Base-by-base conservation (phyloP, 64 coral and sea anemone genomes). In the Pocillopora damicornis region DNA sequence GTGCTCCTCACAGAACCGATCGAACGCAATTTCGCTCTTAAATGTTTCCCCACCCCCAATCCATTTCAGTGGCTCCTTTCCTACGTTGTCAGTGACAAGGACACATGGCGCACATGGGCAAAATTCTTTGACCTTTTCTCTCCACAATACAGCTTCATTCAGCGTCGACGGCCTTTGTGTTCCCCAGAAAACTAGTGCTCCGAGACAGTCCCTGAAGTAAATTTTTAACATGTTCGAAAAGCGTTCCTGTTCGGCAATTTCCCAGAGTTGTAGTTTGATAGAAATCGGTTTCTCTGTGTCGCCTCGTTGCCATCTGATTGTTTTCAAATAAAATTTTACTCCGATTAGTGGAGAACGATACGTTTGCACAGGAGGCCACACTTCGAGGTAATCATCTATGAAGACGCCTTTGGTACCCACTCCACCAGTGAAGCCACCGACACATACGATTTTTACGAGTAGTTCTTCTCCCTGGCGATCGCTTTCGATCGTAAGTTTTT, bases 141-240 rank as follows among this genome's bases (percentile, higher is more conserved):
- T 92, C 91, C 91, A 88, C 14, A 75, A 61, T 12, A 76, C 3
- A 15, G 91, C 78, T 23, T 87, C 91, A 17, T 92, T 71, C 16
- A 92, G 36, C 71, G 91, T 82, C 66, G 81, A 65, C 0, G 71
- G 91, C 16, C 87, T 73, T 63, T 76, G 79, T 18, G 91, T 69
- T 1, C 91, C 91, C 91, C 91, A 92, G 65, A 92, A 92, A 76
- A 92, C 75, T 45, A 88, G 63, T 11, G 86, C 91, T 1, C 91
- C 91, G 1, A 76, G 59, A 59, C 71, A 75, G 59, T 88, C 69
- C n/a, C 72, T 92, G 34, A 87, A 92, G 23, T 63, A 92, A 15
- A 88, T 16, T 12, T 75, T 83, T 5, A 88, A 15, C 63, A 75
- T 75, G 14, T 83, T 81, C 0, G 58, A 64, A 77, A 92, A 88